These are phyloP conservation scores for Perognathus longimembris DNA, from an alignment of 2,113 vertebrate species.

Conservation along the genomic window DNA sequence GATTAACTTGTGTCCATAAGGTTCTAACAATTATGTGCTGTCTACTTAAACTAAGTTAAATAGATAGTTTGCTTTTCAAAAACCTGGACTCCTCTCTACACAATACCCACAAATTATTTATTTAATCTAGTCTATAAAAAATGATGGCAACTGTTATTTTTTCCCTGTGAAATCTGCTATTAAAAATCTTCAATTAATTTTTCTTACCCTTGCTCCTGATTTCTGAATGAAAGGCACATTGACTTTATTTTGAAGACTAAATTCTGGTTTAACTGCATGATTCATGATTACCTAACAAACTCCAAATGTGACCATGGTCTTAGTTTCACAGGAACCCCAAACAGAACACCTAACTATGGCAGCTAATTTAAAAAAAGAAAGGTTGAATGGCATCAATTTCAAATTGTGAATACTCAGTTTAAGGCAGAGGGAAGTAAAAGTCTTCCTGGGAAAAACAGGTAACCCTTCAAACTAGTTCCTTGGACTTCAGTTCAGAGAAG, in stretches of 20 bases:
- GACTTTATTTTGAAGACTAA: slow-evolving; percentile 10
- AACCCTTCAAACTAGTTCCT: slow-evolving; percentile 66
- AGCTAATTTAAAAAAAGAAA: slow-evolving; percentile 63
- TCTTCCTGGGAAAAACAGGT: slow-evolving; percentile 59
- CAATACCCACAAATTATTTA: slow-evolving; percentile 61
- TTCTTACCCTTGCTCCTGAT: background rate
- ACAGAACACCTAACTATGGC: slow-evolving; percentile 27
- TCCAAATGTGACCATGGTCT: slow-evolving; percentile 44
- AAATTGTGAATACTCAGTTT: slow-evolving; percentile 69
- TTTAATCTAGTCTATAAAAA: slow-evolving; percentile 43
- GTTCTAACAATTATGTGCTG: slow-evolving; percentile 49
- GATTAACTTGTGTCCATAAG: slow-evolving; percentile 4
- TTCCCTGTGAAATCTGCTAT: background rate
- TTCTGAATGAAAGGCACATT: slow-evolving; percentile 41
- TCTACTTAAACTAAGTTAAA: slow-evolving; percentile 63
- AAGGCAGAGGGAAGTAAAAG: slow-evolving; percentile 53
- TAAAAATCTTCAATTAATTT: slow-evolving; percentile 39
- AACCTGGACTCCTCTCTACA: slow-evolving; percentile 14
- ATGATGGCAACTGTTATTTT: background rate
- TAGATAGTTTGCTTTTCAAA: slow-evolving; percentile 40
- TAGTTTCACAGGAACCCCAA: slow-evolving; percentile 51
- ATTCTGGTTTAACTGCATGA: slow-evolving; percentile 26
- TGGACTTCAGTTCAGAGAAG: slow-evolving; percentile 63
- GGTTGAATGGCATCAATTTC: slow-evolving; percentile 63
- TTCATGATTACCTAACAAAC: background rate